Evolutionary conservation across 2,888 invertebrate genomes (phyloP).

Genomic region (Sisyra terminalis): DNA sequence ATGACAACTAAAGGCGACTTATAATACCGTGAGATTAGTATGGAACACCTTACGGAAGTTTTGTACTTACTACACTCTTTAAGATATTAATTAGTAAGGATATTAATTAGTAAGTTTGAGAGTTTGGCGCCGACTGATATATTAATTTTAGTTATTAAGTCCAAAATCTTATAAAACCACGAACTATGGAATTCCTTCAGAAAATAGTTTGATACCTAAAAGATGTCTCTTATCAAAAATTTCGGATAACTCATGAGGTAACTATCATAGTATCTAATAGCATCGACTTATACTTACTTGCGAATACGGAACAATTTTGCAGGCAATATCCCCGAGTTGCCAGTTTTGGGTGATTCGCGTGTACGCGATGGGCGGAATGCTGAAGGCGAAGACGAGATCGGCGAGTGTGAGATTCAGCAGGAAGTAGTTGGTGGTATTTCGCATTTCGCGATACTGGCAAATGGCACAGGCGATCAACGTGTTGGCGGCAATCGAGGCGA

Average conservation of each 20-base stretch:
- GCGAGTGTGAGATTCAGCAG: slow-evolving; percentile 43
- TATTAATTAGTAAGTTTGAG: too few species aligned
- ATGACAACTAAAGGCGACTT: too few species aligned
- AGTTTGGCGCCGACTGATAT: too few species aligned
- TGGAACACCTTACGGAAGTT: too few species aligned
- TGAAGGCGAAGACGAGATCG: slow-evolving; percentile 39
- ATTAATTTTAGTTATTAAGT: too few species aligned
- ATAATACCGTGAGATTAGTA: too few species aligned
- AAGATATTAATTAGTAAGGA: neutral
- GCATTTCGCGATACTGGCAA: slow-evolving; percentile 31
- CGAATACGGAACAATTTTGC: slow-evolving; percentile 34
- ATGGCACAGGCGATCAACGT: slow-evolving; percentile 32
- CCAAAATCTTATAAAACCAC: too few species aligned
- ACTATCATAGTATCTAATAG: slow-evolving; percentile 30
- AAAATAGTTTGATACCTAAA: too few species aligned
- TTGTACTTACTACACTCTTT: too few species aligned
- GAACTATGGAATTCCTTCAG: too few species aligned
- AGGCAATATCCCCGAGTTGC: slow-evolving; percentile 31
- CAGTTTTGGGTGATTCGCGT: slow-evolving; percentile 32
- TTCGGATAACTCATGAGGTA: too few species aligned
- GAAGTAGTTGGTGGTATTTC: slow-evolving; percentile 38
- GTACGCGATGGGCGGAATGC: slow-evolving; percentile 34
- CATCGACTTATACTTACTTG: slow-evolving; percentile 24
- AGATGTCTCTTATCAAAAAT: too few species aligned
- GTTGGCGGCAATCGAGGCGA: slow-evolving; percentile 33